These are phyloP conservation scores for Hassar affinis DNA, from an alignment of 2,113 vertebrate species.

Conservation along the genomic window DNA sequence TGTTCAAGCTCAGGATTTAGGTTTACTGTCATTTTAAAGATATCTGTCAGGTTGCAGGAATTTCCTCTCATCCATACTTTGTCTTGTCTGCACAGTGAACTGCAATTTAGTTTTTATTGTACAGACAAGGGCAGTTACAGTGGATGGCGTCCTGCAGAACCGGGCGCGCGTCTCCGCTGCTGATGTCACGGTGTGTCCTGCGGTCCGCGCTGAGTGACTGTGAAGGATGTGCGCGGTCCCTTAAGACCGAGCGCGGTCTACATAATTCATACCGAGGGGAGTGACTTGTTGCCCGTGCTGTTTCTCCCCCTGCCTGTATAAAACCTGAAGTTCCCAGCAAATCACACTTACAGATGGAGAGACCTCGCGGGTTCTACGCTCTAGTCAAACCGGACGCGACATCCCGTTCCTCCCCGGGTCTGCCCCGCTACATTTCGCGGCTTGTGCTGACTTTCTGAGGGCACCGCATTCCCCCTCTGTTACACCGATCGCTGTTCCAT, in stretches of 20 bases:
- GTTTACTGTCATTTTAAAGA: not conserved
- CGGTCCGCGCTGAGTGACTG: not conserved
- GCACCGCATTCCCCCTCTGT: not conserved
- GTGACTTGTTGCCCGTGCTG: conserved; percentile 77
- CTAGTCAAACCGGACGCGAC: conserved; percentile 65
- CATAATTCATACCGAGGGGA: conserved; percentile 77
- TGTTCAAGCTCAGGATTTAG: not conserved
- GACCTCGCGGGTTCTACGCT: conserved; percentile 66
- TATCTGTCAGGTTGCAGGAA: not conserved
- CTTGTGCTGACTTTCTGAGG: not conserved
- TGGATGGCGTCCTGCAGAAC: not conserved
- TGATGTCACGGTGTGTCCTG: not conserved
- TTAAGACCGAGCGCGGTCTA: conserved; percentile 51
- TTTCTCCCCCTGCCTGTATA: conserved; percentile 76
- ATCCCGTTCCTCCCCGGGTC: conserved; percentile 32
- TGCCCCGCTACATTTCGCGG: not conserved
- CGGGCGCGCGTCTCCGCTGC: not conserved
- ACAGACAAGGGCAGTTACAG: not conserved
- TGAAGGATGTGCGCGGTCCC: conserved; percentile 46
- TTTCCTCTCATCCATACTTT: not conserved
- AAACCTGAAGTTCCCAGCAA: conserved; percentile 72
- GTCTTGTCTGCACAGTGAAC: not conserved
- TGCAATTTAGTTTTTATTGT: not conserved
- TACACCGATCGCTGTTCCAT: not conserved
- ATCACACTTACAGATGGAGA: conserved; percentile 73